Base-by-base conservation (phyloP, 2,113 vertebrate species). In the Nyctereutes procyonoides region DNA sequence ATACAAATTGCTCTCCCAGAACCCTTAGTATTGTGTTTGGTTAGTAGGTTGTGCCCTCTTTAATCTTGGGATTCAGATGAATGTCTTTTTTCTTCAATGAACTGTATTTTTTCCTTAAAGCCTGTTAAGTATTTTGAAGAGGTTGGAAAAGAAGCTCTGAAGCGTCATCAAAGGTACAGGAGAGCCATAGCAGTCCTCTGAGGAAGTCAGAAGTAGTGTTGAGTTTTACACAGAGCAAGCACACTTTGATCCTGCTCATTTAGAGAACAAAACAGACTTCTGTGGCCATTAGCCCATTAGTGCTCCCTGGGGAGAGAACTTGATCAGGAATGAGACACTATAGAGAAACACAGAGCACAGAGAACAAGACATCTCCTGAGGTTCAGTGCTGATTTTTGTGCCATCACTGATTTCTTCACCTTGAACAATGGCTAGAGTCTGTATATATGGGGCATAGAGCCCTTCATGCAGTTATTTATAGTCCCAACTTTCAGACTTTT, bases 221-320 rank as follows among this genome's bases (percentile, higher is more conserved):
- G 84, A 65, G 63, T 93, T 95, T 96, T 89, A 88, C 77, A 69
- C 10, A 6, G 60, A 95, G 89, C 84, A 51, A 95, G 89, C 84
- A 43, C 55, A 35, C 97, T 97, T 96, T 98, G 89, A 98, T 97
- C 95, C 58, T 88, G 48, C 56, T 97, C 62, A 35, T 96, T 96
- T 93, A 77, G 74, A 96, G 94, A 97, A 96, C 89, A 95, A 95
- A 97, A 63, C 76, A 92, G 88, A 79, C 12, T 76, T 85, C 60
- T 93, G 76, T 84, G 87, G 82, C 82, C 93, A 79, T 97, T 95
- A 95, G 83, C 92, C 82, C 83, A 32, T 96, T 97, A 96, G 69
- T 8, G 5, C 92, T 98, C 84, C 87, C 96, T 60, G 26, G 48
- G 76, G 94, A 95, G 58, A 87, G 62, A 90, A 71, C 76, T 91